Percentiles rank a stretch among this genome's conserved stretches.
Evolutionary conservation across 37 sponge, comb jelly and placozoan species (phyloP).

Genomic region (Amphimedon queenslandica): DNA sequence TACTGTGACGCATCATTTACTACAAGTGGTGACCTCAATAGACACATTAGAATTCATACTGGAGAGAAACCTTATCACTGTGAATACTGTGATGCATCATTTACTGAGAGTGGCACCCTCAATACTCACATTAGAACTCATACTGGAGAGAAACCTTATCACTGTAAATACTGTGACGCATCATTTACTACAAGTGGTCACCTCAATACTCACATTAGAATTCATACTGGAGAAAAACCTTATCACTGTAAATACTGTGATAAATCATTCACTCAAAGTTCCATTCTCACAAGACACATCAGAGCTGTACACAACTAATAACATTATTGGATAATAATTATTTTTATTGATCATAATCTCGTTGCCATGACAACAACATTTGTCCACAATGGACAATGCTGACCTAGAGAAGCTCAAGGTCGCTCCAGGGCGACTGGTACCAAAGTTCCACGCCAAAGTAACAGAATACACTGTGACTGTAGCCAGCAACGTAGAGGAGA

Average conservation of each 20-base stretch:
- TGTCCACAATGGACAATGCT: constrained; percentile 84
- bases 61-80: constrained; percentile 55
- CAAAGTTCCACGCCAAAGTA: constrained; percentile 67
- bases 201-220: constrained; percentile 52
- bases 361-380: neutral
- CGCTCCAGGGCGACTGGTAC: constrained; percentile 80
- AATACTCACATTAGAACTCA: constrained; percentile 50
- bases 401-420: constrained; percentile 81
- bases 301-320: too few species aligned
- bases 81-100: constrained; percentile 46
- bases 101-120: constrained; percentile 30
- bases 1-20: constrained; percentile 63
- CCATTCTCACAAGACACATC: constrained; percentile 41
- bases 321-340: neutral
- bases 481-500: constrained; percentile 55
- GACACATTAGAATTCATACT: constrained; percentile 77
- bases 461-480: constrained; percentile 71
- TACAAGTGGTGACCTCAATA: constrained; percentile 46
- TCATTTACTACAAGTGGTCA: constrained; percentile 23
- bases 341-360: neutral
- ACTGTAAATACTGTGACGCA: constrained; percentile 53
- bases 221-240: constrained; percentile 61
- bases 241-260: constrained; percentile 67
- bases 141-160: constrained; percentile 58
- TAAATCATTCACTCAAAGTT: constrained; percentile 35